phyloP scores from a whole-genome alignment of 2,113 vertebrate genomes.

The Eidolon helvum region DNA sequence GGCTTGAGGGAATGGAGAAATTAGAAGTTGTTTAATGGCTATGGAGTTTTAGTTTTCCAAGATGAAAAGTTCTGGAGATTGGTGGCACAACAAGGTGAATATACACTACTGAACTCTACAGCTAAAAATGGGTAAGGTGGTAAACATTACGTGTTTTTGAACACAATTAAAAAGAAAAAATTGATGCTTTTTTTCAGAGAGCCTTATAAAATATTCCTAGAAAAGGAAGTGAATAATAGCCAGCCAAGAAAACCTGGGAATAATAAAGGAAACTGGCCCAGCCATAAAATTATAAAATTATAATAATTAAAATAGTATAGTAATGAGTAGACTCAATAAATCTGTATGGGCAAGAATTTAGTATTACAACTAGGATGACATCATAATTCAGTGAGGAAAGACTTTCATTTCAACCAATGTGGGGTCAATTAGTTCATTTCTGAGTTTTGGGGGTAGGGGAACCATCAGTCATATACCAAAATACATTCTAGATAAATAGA shows the following conservation, averaged over 20 bases:
- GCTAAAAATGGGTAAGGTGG: neutral
- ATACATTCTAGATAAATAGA: neutral
- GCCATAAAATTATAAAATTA: neutral
- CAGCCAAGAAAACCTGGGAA: neutral
- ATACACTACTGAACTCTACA: neutral
- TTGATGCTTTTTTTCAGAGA: neutral
- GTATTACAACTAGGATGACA: neutral
- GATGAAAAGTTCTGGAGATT: neutral
- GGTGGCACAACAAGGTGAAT: neutral
- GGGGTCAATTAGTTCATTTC: neutral
- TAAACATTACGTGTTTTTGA: neutral
- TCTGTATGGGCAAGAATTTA: neutral
- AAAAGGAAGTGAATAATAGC: neutral
- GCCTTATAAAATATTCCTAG: neutral
- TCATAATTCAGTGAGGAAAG: neutral
- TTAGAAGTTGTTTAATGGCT: neutral
- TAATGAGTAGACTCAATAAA: neutral
- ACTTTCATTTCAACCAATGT: conserved; percentile 11
- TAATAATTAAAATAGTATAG: neutral
- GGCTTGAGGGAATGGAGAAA: no score
- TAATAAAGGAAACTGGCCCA: conserved; percentile 14
- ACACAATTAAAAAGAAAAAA: neutral
- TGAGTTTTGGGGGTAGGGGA: neutral
- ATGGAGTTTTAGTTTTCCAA: neutral
- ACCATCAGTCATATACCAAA: neutral